Percentiles rank a stretch among this genome's conserved stretches.
phyloP scores from a whole-genome alignment of 2,797 vertebrate species.

The Sciurus carolinensis region DNA sequence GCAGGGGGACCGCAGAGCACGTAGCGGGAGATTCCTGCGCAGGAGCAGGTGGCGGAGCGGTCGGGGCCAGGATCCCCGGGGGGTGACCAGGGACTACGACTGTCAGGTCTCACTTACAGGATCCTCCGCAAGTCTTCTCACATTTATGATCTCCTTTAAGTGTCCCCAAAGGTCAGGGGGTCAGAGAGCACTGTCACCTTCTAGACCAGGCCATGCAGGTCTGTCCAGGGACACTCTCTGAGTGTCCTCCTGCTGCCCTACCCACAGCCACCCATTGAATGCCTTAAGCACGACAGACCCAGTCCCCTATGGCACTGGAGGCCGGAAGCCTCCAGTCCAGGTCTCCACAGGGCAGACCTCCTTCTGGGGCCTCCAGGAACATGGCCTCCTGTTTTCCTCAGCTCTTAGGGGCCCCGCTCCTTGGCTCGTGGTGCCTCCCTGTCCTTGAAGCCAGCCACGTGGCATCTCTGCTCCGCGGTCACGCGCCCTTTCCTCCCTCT shows the following conservation, averaged over 20 bases:
- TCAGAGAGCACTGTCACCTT: not conserved
- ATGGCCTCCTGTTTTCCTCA: no score
- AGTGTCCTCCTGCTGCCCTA: no score
- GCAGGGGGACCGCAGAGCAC: not conserved
- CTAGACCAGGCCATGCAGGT: not conserved
- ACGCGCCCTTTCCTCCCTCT: no score
- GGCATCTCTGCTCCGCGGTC: no score
- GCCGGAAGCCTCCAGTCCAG: not conserved
- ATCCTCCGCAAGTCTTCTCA: no score
- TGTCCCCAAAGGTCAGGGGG: not conserved
- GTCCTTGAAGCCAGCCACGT: not conserved
- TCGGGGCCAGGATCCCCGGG: no score
- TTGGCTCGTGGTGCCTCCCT: no score
- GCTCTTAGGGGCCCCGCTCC: no score
- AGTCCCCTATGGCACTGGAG: not conserved
- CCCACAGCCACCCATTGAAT: not conserved
- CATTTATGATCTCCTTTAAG: no score
- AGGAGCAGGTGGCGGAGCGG: rapidly evolving
- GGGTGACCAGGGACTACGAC: not conserved
- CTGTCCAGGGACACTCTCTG: not conserved
- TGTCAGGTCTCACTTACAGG: not conserved
- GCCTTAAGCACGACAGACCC: no score
- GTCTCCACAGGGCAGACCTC: rapidly evolving
- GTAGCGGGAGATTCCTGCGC: not conserved
- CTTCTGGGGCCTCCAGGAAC: not conserved